Evolutionary conservation across 1,140 invertebrate species (phyloP), one percentile per base, ranked within the genome.

Genomic region (Oryctes rhinoceros): DNA sequence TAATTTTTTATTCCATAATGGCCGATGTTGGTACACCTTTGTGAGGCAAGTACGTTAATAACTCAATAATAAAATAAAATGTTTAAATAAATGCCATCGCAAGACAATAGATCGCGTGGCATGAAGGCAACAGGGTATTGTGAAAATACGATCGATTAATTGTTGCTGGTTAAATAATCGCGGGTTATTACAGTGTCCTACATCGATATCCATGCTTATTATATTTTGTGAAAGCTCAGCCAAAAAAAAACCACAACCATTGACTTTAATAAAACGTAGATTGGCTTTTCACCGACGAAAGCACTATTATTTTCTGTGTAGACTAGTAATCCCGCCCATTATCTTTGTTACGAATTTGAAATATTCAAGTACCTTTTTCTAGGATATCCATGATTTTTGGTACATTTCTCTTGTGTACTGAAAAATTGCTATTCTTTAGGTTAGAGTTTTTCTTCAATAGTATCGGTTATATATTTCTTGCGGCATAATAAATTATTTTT

Each of bases 31-130:
- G 65, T 30, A 35, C n/a, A 35, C 24, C 24, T 30, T 30, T 30
- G 39, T 5, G 75, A 15, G 0, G 6, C 7, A 47, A 37, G 47
- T 4, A 49, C 20, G 37, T 47, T 76, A 49, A 76, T 76, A 20
- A 76, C 37, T 76, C 47, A 76, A 76, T 76, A 49, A 71, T 49
- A 49, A 76, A 76, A 76, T 76, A 49, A 47, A 47, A 76, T 76
- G 18, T 44, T 48, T 47, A 37, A 71, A 76, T 76, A 76, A 76
- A 48, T 20, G 35, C n/a, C 20, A 47, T 47, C 75, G 3, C n/a
- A 9, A 76, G 75, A 76, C 47, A 76, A 37, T 24, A 39, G 39
- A n/a, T n/a, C 47, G 15, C 11, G 13, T 76, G 13, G 20, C 0
- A 24, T 18, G 20, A 9, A 47, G 18, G 75, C 39, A 13, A 35